A percentile compares a stretch with the other conserved stretches of the same genome.
phyloP scores from a whole-genome alignment of 2,797 vertebrate species.

The Mus spretus region DNA sequence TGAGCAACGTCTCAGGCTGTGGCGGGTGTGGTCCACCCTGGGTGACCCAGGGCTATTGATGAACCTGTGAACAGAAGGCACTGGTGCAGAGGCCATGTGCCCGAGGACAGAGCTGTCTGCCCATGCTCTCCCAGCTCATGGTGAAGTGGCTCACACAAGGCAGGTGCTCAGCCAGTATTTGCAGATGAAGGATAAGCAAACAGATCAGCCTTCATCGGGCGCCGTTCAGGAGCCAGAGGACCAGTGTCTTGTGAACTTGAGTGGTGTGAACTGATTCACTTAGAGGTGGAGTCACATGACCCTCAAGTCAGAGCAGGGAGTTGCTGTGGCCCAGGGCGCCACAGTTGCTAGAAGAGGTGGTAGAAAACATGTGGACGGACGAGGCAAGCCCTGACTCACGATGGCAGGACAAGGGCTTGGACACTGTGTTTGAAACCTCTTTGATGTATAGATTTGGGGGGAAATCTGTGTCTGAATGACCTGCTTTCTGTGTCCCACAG shows the following conservation, averaged over 20 bases:
- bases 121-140: background rate
- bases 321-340: background rate
- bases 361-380: rapidly evolving
- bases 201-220: background rate
- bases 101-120: background rate
- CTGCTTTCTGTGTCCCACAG: conserved; percentile 84
- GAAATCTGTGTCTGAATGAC: conserved; percentile 48
- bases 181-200: background rate
- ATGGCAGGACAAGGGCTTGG: background rate
- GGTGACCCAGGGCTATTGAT: background rate
- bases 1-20: background rate
- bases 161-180: background rate
- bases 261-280: background rate
- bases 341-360: background rate
- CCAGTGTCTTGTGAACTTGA: background rate
- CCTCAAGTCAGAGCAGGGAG: background rate
- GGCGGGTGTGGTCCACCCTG: background rate
- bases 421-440: background rate
- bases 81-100: rapidly evolving
- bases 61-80: background rate
- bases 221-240: background rate
- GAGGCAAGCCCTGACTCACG: background rate
- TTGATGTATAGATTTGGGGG: background rate
- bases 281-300: background rate
- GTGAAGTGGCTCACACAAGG: background rate